phyloP scores from a whole-genome alignment of 2,888 invertebrate genomes.

The Pteria penguin region DNA sequence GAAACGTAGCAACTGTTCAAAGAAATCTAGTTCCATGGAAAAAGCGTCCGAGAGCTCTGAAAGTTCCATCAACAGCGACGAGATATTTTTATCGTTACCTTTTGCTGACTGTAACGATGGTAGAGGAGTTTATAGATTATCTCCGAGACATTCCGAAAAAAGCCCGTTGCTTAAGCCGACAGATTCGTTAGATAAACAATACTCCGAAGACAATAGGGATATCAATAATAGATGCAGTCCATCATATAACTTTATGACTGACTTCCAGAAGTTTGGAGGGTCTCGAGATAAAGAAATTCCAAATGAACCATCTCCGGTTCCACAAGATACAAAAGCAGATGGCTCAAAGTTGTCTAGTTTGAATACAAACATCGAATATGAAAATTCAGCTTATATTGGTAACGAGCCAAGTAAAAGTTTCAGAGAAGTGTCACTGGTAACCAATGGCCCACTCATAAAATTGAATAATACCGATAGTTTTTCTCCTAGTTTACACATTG shows the following conservation, averaged over 20 bases:
- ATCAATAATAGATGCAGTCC: neutral
- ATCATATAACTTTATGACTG: neutral
- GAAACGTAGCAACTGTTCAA: neutral
- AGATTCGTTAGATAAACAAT: neutral
- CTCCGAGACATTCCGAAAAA: slow-evolving; percentile 30
- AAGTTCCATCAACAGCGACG: slow-evolving; percentile 43
- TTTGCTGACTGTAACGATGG: slow-evolving; percentile 25
- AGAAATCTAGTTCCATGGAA: slow-evolving; percentile 16
- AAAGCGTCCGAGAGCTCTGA: slow-evolving; percentile 23
- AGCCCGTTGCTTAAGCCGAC: slow-evolving; percentile 31
- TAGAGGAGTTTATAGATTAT: slow-evolving; percentile 32
- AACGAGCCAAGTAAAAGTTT: neutral
- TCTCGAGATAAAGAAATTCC: neutral
- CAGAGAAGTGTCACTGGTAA: neutral
- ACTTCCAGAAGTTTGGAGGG: neutral
- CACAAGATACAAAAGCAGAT: neutral
- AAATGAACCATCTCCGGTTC: neutral
- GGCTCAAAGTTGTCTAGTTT: slow-evolving; percentile 2
- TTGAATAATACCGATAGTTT: neutral
- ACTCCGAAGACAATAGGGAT: neutral
- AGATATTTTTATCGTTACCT: slow-evolving; percentile 40
- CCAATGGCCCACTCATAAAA: neutral
- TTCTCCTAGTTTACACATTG: neutral
- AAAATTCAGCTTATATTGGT: slow-evolving; percentile 45
- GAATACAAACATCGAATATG: slow-evolving; percentile 11